These are phyloP conservation scores for Oscheius sp. DNA, from an alignment of 2,888 invertebrate species.

Conservation along the genomic window DNA sequence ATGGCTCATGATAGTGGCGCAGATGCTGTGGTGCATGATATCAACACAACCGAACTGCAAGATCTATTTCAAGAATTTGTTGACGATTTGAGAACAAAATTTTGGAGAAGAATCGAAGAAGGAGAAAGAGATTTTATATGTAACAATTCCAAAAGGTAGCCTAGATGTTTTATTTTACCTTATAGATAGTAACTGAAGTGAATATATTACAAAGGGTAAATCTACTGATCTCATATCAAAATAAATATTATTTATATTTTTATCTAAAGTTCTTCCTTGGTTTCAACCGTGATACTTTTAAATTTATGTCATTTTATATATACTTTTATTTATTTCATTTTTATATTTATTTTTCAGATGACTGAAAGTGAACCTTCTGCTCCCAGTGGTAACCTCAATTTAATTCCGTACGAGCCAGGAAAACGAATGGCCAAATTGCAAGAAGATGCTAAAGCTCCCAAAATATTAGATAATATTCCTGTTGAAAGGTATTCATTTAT, in stretches of 20 bases:
- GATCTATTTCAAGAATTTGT: conserved; percentile 9
- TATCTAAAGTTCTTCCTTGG: no score
- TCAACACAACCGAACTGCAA: background rate
- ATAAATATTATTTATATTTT: no score
- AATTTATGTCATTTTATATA: background rate
- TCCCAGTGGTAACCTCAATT: background rate
- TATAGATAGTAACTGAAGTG: no score
- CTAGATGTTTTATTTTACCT: no score
- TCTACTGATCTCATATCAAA: no score
- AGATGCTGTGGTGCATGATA: conserved; percentile 6
- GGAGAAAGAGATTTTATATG: conserved; percentile 12
- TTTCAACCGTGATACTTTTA: background rate
- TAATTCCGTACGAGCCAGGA: conserved; percentile 1
- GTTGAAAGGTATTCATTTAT: conserved; percentile 1
- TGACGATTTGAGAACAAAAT: background rate
- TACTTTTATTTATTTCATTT: background rate
- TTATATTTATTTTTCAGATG: background rate
- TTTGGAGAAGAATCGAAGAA: conserved; percentile 10
- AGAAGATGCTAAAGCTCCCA: conserved; percentile 5
- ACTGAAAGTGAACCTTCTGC: background rate
- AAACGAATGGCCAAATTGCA: conserved; percentile 11
- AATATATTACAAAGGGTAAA: no score
- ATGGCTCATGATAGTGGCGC: conserved; percentile 7
- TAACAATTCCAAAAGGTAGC: no score
- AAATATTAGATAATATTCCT: conserved; percentile 14